Base-by-base conservation (phyloP, 92 coral and sea anemone species). In the Epizoanthus stellaris region DNA sequence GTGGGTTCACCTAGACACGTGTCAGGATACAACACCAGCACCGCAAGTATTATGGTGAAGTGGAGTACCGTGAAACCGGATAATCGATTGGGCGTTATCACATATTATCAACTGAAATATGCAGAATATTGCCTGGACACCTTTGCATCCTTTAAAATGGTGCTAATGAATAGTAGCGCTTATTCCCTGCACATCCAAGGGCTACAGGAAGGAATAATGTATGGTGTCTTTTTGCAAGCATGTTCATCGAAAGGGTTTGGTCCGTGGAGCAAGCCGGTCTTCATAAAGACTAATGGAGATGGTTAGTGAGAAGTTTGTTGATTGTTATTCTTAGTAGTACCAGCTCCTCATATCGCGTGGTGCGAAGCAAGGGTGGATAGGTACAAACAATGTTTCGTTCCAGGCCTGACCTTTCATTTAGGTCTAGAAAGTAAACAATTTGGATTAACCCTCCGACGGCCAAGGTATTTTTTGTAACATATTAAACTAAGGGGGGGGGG, bases 51-150 rank as follows among this genome's bases (percentile, higher is more conserved):
- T 19, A 45, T 72, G 76, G 25, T 72, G 15, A 4, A 4, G 76
- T 72, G 76, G 76, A 4, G 38, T 42, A n/a, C 76, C 36, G 76
- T 72, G 39, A 40, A 43, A 45, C 76, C 76, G 3, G 59, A n/a
- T 43, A 39, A 72, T 17, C 76, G 59, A 20, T 34, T n/a, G 16
- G 76, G 76, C 2, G 38, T 45, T 8, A 72, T 72, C 49, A 17
- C 40, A 7, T 45, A 8, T 11, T 72, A 72, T 34, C 13, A 72
- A 17, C 66, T 60, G 19, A 1, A 17, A 1, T 30, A 12, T 70
- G 17, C 47, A 70, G 76, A 36, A 19, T 14, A 39, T 15, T 13
- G 40, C 5, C 1, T 11, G 14, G 16, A 66, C 43, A 34, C 38
- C 47, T 13, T 34, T 5, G 45, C 9, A n/a, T 67, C 73, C 17